phyloP scores from a whole-genome alignment of 2,113 vertebrate genomes.

The Cinclus mexicanus region DNA sequence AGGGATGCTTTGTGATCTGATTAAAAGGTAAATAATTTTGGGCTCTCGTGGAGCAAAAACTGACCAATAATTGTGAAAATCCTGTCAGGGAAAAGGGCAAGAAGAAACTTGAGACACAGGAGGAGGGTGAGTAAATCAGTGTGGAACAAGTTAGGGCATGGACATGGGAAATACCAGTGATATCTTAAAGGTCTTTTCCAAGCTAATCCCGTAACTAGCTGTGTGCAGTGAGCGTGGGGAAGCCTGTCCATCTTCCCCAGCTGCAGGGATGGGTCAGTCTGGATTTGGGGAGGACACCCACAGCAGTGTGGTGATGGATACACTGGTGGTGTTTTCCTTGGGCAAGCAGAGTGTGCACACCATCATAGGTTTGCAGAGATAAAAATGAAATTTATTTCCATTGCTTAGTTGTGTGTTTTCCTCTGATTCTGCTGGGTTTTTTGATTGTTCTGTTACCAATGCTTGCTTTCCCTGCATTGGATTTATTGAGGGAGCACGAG shows the following conservation, averaged over 20 bases:
- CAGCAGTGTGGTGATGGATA: rapidly evolving
- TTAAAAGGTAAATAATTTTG: neutral
- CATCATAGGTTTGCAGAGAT: neutral
- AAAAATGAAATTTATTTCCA: neutral
- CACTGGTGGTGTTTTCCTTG: neutral
- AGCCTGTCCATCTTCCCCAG: neutral
- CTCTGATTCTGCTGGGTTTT: neutral
- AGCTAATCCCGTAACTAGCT: neutral
- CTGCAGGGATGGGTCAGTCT: rapidly evolving
- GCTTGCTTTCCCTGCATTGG: neutral
- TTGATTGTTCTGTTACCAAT: neutral
- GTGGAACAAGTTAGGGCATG: neutral
- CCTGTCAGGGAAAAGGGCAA: neutral
- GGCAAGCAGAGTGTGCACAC: neutral
- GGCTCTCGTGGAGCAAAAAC: neutral
- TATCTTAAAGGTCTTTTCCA: neutral
- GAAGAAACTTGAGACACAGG: neutral
- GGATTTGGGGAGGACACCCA: neutral
- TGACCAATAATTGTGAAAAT: neutral
- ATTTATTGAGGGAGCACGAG: constrained; percentile 16
- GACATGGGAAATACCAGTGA: neutral
- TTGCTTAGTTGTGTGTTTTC: neutral
- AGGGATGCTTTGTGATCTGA: neutral
- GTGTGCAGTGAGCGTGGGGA: rapidly evolving
- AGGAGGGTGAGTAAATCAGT: neutral